A percentile compares a stretch with the other conserved stretches of the same genome.
phyloP scores from a whole-genome alignment of 2,113 vertebrate genomes.

The Theristicus caerulescens region DNA sequence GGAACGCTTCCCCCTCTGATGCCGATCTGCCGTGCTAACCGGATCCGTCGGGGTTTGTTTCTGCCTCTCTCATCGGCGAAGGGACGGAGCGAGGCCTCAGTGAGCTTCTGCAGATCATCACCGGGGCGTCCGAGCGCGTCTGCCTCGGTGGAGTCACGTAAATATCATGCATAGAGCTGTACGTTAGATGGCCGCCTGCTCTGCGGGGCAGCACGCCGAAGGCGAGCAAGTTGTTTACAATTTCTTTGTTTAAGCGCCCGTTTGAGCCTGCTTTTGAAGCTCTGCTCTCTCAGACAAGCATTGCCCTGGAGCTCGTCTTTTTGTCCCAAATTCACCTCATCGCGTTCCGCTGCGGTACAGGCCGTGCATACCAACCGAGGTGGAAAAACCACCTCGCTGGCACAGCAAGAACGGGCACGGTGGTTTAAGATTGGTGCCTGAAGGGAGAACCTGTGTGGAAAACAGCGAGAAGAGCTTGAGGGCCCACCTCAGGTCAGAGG shows the following conservation, averaged over 20 bases:
- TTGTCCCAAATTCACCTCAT: background rate
- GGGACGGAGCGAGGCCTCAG: fast-evolving
- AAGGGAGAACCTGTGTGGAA: background rate
- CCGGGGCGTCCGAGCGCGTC: background rate
- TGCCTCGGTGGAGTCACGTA: fast-evolving
- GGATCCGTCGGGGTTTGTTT: background rate
- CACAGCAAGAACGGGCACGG: background rate
- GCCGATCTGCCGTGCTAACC: fast-evolving
- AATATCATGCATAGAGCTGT: fast-evolving
- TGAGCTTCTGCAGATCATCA: background rate
- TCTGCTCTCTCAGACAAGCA: background rate
- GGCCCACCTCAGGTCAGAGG: background rate
- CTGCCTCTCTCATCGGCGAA: background rate
- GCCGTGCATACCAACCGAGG: fast-evolving
- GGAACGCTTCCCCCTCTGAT: background rate
- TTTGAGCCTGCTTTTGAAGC: background rate
- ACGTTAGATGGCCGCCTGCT: background rate
- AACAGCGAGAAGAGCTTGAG: background rate
- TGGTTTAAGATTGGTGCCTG: background rate
- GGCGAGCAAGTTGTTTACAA: background rate
- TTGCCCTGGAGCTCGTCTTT: background rate
- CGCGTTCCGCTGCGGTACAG: fast-evolving
- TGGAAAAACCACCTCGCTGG: background rate
- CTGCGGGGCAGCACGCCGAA: background rate
- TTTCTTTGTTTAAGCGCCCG: background rate